Evolutionary conservation across 2,797 vertebrate species (phyloP).

Genomic region (Eupleurogrammus muticus): DNA sequence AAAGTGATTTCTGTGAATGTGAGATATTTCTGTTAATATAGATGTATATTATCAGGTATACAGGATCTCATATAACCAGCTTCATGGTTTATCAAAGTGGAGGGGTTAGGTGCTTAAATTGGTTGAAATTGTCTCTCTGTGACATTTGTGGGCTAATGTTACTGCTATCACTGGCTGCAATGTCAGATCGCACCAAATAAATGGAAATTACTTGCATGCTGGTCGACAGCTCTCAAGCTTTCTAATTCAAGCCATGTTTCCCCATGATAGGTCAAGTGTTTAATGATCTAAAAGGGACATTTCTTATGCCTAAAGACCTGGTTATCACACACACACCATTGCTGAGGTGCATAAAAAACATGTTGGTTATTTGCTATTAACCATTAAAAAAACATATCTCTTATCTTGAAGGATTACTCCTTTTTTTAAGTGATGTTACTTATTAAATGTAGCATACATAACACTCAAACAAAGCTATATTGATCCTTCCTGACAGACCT

Average conservation of each 20-base stretch:
- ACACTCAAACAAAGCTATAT: slow-evolving; percentile 25
- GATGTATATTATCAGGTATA: not conserved
- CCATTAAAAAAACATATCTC: slow-evolving; percentile 37
- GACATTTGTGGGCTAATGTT: slow-evolving; percentile 46
- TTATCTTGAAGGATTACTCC: slow-evolving; percentile 26
- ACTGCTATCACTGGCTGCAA: slow-evolving; percentile 46
- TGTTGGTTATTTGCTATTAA: slow-evolving; percentile 26
- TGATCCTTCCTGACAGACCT: slow-evolving; percentile 38
- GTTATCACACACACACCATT: slow-evolving; percentile 15
- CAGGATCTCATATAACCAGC: not conserved
- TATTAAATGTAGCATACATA: slow-evolving; percentile 12
- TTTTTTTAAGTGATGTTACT: slow-evolving; percentile 20
- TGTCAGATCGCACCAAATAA: slow-evolving; percentile 38
- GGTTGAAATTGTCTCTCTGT: slow-evolving; percentile 36
- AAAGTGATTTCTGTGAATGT: not conserved
- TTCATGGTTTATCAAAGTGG: slow-evolving; percentile 10
- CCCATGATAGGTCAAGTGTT: slow-evolving; percentile 40
- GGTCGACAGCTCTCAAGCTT: slow-evolving; percentile 31
- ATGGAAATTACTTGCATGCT: slow-evolving; percentile 42
- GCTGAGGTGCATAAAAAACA: slow-evolving; percentile 16
- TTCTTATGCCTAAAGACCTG: slow-evolving; percentile 21
- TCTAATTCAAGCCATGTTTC: slow-evolving; percentile 20
- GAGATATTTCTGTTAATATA: not conserved
- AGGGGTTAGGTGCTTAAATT: slow-evolving; percentile 27
- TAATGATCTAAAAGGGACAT: slow-evolving; percentile 35